These are phyloP conservation scores for Pandemis heparana DNA, from an alignment of 2,888 invertebrate species.

Conservation along the genomic window DNA sequence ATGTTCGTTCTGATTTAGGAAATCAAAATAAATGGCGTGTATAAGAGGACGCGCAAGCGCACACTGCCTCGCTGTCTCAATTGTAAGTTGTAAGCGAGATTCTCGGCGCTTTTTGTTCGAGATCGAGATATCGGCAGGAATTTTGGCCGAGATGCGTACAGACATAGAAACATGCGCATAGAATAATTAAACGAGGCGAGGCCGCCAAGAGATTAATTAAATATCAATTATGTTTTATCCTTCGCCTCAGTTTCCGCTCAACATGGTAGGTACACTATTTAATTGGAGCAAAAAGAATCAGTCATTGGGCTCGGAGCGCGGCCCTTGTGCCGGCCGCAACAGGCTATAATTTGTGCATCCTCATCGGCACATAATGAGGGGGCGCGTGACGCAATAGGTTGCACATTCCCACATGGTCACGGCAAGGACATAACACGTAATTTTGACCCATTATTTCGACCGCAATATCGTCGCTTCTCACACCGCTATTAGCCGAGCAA, in stretches of 20 bases:
- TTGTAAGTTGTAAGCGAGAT: too few species aligned
- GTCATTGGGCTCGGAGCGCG: constrained; percentile 44
- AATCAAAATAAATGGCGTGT: too few species aligned
- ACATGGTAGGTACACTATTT: constrained; percentile 36
- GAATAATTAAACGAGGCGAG: constrained; percentile 8
- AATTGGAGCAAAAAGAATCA: constrained; percentile 63
- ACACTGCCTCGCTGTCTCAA: too few species aligned
- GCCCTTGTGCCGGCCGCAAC: constrained; percentile 63
- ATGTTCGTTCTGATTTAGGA: too few species aligned
- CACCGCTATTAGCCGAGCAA: constrained; percentile 52
- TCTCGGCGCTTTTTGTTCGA: too few species aligned
- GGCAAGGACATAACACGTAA: constrained; percentile 79
- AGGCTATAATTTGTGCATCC: constrained; percentile 82
- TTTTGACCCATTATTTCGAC: constrained; percentile 81
- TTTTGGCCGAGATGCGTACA: too few species aligned
- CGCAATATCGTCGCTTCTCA: constrained; percentile 70
- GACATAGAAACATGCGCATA: not conserved
- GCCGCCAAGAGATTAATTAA: constrained; percentile 18
- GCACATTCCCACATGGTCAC: constrained; percentile 76
- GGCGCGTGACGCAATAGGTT: constrained; percentile 76
- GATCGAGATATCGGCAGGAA: too few species aligned
- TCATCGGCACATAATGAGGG: constrained; percentile 78
- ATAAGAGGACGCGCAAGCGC: too few species aligned
- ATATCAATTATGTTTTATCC: constrained; percentile 31
- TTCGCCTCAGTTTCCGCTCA: constrained; percentile 34